Conservation (phyloP, 2,797 vertebrate species). For the Decapterus maruadsi region DNA sequence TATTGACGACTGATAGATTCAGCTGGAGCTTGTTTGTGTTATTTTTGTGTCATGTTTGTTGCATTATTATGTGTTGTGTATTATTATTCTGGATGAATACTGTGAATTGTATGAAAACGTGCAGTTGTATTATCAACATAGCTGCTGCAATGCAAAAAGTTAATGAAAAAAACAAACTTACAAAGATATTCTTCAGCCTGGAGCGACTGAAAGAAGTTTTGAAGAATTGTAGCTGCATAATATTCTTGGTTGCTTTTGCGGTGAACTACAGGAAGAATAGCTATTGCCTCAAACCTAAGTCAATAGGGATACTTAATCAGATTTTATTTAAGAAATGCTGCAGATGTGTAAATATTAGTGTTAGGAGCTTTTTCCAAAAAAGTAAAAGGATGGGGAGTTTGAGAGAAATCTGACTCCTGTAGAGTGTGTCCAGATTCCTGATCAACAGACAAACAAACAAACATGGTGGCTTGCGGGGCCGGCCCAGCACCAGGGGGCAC, state of each 20-base stretch:
- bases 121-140: no score
- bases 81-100: no score
- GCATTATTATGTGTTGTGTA: no score
- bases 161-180: no score
- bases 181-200: not conserved
- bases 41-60: no score
- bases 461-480: constrained; percentile 66
- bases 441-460: constrained; percentile 81
- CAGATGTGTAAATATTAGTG: constrained; percentile 64
- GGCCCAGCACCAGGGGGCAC: constrained; percentile 79
- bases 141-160: no score
- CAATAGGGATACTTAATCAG: constrained; percentile 29
- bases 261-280: constrained; percentile 19
- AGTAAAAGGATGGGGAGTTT: constrained; percentile 30
- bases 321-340: constrained; percentile 43
- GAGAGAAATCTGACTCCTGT: constrained; percentile 45
- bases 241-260: not conserved
- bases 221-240: not conserved
- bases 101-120: no score
- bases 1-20: no score
- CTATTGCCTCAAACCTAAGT: constrained; percentile 20
- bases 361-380: constrained; percentile 43
- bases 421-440: constrained; percentile 65
- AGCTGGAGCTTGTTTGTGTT: no score
- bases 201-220: constrained; percentile 8